These are phyloP conservation scores for Petromus typicus DNA, from an alignment of 2,113 vertebrate genomes.

Conservation along the genomic window DNA sequence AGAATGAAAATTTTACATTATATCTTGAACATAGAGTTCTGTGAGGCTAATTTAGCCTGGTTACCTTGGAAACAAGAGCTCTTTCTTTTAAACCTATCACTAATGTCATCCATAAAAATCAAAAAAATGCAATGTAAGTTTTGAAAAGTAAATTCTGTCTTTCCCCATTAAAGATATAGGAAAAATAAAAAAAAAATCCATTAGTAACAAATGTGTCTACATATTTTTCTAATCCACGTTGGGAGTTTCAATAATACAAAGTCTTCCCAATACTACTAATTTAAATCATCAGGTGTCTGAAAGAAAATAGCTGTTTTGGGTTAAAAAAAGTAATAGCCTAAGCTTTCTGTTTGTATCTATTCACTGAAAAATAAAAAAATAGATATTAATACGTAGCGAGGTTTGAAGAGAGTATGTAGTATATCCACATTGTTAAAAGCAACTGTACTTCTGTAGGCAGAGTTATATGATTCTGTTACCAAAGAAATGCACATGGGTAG, in stretches of 20 bases:
- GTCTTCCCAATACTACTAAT: neutral
- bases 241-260: neutral
- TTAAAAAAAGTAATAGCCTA: neutral
- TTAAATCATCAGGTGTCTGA: neutral
- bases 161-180: neutral
- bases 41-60: slow-evolving; percentile 79
- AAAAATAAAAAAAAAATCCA: neutral
- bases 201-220: neutral
- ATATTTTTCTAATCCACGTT: neutral
- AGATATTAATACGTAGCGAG: neutral
- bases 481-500: neutral
- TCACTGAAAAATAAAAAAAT: neutral
- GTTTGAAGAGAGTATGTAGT: neutral
- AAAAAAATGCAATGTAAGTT: slow-evolving; percentile 1
- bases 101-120: slow-evolving; percentile 55
- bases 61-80: slow-evolving; percentile 84
- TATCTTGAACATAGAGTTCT: slow-evolving; percentile 68
- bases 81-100: slow-evolving; percentile 61
- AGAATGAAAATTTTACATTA: slow-evolving; percentile 77
- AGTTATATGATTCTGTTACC: neutral
- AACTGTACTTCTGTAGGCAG: neutral
- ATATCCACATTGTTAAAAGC: neutral
- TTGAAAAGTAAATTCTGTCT: neutral
- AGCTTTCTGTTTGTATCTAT: neutral
- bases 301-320: neutral